Evolutionary conservation across 2,888 invertebrate species (phyloP).

Genomic region (Quadroppia sp.): DNA sequence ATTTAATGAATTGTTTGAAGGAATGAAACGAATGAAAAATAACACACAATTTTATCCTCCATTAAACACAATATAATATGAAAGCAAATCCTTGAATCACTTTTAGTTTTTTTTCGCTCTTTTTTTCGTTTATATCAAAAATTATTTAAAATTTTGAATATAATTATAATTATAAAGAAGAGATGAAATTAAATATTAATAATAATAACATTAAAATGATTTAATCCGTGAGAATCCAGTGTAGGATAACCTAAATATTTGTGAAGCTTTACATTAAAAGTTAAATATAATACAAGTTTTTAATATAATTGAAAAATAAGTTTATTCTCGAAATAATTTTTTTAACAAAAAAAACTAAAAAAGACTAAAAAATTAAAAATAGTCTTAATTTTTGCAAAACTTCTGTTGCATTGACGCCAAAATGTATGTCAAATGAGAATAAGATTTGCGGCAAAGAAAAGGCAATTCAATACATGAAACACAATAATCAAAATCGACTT

Average conservation of each 20-base stretch:
- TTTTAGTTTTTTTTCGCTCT: background rate
- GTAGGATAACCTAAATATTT: conserved; percentile 15
- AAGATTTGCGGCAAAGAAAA: background rate
- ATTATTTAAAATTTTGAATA: background rate
- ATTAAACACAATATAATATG: background rate
- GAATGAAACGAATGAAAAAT: background rate
- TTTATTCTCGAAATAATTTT: background rate
- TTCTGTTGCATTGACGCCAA: background rate
- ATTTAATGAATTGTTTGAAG: background rate
- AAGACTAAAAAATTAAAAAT: background rate
- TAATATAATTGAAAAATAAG: background rate
- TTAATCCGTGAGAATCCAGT: conserved; percentile 19
- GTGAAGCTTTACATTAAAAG: background rate
- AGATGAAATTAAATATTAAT: conserved; percentile 3
- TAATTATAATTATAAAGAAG: background rate
- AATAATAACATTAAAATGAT: background rate
- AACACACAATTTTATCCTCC: background rate
- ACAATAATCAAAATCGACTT: background rate
- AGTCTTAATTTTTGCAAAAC: background rate
- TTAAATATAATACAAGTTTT: background rate
- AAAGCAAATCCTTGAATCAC: background rate
- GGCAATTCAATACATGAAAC: background rate
- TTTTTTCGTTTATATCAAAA: background rate
- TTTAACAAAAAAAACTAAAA: background rate
- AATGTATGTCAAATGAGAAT: background rate